These are phyloP conservation scores for Muraenolepis orangiensis DNA, from an alignment of 2,797 vertebrate genomes.

Conservation along the genomic window DNA sequence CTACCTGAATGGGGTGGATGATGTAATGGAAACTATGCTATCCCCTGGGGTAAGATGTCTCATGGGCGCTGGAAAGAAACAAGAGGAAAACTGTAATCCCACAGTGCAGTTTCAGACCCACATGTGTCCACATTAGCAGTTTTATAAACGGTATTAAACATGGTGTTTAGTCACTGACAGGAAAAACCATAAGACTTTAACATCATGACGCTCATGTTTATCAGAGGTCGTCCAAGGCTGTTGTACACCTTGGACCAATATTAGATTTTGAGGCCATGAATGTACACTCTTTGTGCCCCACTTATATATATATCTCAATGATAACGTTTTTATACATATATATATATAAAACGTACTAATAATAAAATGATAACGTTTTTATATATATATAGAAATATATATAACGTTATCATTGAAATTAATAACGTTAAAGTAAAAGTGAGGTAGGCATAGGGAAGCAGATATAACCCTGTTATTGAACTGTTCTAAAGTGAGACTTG, in stretches of 20 bases:
- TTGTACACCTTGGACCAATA: background rate
- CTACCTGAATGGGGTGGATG: constrained; percentile 47
- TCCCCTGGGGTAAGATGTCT: constrained; percentile 39
- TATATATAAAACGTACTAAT: too few species aligned
- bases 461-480: background rate
- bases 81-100: constrained; percentile 31
- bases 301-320: too few species aligned
- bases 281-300: background rate
- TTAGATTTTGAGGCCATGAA: background rate
- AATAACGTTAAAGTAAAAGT: background rate
- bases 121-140: background rate
- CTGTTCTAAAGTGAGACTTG: background rate
- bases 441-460: background rate
- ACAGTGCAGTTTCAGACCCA: constrained; percentile 25
- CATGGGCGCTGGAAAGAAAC: constrained; percentile 44
- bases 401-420: background rate
- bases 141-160: constrained; percentile 4
- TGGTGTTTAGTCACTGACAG: background rate
- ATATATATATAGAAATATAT: too few species aligned
- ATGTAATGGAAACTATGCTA: constrained; percentile 69
- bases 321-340: too few species aligned
- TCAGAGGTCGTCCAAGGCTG: background rate
- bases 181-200: background rate
- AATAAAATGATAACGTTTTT: too few species aligned
- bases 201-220: background rate